A percentile compares a stretch with the other conserved stretches of the same genome.
Conservation (phyloP, 2,113 vertebrate genomes). For the Guaruba guarouba region DNA sequence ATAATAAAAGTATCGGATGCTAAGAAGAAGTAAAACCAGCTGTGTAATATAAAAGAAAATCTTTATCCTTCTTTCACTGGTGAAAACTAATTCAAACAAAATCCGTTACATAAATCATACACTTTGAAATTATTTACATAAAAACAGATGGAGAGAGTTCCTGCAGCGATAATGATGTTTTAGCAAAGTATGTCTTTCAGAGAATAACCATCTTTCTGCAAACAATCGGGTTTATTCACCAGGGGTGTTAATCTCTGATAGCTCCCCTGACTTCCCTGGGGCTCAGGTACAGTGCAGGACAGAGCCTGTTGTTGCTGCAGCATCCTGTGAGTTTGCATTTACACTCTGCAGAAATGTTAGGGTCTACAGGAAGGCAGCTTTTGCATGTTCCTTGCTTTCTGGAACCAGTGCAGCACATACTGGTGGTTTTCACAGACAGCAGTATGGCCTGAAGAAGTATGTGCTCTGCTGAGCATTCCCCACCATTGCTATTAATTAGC, state of each 20-base stretch:
- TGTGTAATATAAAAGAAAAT: constrained; percentile 59
- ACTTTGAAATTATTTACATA: constrained; percentile 61
- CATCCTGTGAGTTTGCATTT: fast-evolving
- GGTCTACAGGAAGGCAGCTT: neutral
- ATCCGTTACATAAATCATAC: constrained; percentile 52
- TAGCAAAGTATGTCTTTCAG: neutral
- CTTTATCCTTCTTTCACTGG: constrained; percentile 38
- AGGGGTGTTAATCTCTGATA: neutral
- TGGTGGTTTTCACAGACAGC: neutral
- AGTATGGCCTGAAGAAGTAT: neutral
- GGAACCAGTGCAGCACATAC: neutral
- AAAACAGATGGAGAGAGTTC: constrained; percentile 54
- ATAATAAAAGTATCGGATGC: constrained; percentile 48
- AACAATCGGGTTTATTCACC: neutral
- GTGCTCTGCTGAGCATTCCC: neutral
- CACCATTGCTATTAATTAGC: neutral
- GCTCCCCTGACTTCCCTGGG: neutral
- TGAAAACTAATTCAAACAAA: constrained; percentile 69
- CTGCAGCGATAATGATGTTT: neutral
- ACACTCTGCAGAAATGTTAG: neutral
- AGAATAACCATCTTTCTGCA: neutral
- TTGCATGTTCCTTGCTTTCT: neutral
- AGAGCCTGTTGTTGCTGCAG: neutral
- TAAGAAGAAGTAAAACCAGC: constrained; percentile 68
- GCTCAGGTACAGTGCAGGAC: neutral